These are phyloP conservation scores for Pelecanoides urinatrix DNA, from an alignment of 2,113 vertebrate species.

Conservation along the genomic window DNA sequence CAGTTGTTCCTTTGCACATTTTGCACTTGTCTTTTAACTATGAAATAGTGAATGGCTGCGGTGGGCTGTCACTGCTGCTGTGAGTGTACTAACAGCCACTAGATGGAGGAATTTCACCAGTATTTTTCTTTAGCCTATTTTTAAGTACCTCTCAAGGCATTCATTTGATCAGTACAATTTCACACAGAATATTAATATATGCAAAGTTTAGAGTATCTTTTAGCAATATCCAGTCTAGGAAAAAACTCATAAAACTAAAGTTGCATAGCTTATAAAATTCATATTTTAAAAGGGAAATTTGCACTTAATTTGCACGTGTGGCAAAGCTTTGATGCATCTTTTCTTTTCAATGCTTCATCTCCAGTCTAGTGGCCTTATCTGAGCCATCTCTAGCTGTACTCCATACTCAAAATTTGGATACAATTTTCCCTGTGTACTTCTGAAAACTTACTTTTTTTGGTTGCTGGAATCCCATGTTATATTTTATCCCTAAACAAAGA, in stretches of 20 bases:
- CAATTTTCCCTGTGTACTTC: background rate
- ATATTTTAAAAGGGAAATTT: slow-evolving; percentile 6
- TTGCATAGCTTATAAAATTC: slow-evolving; percentile 4
- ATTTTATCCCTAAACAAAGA: slow-evolving; percentile 76
- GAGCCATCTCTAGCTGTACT: background rate
- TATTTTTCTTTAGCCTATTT: background rate
- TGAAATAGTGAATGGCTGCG: fast-evolving
- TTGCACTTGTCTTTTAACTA: fast-evolving
- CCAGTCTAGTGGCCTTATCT: background rate
- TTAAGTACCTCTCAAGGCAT: background rate
- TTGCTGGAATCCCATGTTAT: slow-evolving; percentile 71
- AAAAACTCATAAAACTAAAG: background rate
- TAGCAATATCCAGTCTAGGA: background rate
- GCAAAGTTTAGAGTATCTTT: slow-evolving; percentile 14
- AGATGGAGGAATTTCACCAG: slow-evolving; percentile 68
- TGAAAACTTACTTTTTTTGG: slow-evolving; percentile 70
- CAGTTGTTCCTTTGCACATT: fast-evolving
- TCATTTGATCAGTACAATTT: background rate
- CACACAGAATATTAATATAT: background rate
- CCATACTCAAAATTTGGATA: background rate
- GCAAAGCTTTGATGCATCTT: background rate
- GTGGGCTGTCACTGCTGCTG: background rate
- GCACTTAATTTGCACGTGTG: background rate
- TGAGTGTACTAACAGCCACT: slow-evolving; percentile 1
- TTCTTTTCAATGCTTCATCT: background rate